These are phyloP conservation scores for Octodon degus DNA, from an alignment of 2,113 vertebrate genomes.

Conservation along the genomic window DNA sequence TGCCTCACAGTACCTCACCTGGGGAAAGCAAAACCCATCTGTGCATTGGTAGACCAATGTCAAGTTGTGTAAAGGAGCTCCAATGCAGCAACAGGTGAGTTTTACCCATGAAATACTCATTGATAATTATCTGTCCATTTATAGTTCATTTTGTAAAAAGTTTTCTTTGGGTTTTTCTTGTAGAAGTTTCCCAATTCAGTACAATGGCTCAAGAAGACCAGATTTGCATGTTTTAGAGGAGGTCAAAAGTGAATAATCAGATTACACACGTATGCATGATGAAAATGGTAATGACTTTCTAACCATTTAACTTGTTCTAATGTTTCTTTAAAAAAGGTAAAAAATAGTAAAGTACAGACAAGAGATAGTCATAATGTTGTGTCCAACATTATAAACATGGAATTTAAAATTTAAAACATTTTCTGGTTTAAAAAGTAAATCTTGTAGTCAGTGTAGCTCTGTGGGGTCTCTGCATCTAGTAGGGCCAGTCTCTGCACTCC, in stretches of 20 bases:
- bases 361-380: too few species aligned
- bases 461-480: too few species aligned
- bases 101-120: not conserved
- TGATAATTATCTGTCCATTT: not conserved
- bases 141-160: not conserved
- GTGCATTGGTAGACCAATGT: not conserved
- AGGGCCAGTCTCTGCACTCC: too few species aligned
- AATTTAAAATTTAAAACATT: too few species aligned
- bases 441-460: too few species aligned
- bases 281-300: not conserved
- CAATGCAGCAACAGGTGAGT: not conserved
- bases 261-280: not conserved
- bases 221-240: not conserved
- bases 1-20: not conserved
- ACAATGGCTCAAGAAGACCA: not conserved
- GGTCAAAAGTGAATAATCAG: not conserved
- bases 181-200: not conserved
- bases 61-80: not conserved
- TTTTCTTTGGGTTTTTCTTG: not conserved
- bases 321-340: too few species aligned
- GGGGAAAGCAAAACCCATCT: not conserved
- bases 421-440: too few species aligned
- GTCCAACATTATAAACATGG: too few species aligned
- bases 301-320: too few species aligned
- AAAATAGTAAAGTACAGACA: too few species aligned